Evolutionary conservation across 92 coral and sea anemone genomes (phyloP), one percentile per base, ranked within the genome.

Genomic region (Actinostola sp.): DNA sequence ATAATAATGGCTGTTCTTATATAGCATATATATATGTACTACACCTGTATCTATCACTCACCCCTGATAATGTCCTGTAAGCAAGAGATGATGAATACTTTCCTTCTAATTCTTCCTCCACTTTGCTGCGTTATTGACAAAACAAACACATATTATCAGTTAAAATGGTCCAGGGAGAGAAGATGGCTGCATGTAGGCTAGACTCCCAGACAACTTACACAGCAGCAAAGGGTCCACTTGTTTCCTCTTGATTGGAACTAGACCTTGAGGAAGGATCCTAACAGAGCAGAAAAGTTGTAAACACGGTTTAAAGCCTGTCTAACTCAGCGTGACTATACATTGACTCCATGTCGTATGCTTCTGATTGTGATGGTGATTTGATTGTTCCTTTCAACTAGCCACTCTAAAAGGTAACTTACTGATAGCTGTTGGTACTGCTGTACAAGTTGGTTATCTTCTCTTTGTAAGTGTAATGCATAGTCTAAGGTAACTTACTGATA

Each of bases 81-180:
- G 57, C 58, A 25, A 43, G 10, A 46, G 80, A 61, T 8, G 78
- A 72, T 19, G 70, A 73, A 55, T 73, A 73, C 35, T 73, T 73
- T 5, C 70, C 62, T 41, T 73, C 80, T 4, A 48, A 21, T 7
- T 76, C 74, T 42, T 76, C 82, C 23, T 66, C 65, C 54, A 76
- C 28, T 76, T 76, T 76, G 3, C 74, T 76, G 36, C 36, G 36
- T 24, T 32, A 24, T 36, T 0, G 26, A 39, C 74, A 41, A 19
- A 9, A 64, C 9, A 51, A 46, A 2, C 1, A 67, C 1, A 29
- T 30, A 5, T 9, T 8, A 57, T 8, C n/a, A n/a, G 63, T 19
- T 6, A 19, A 46, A 3, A 13, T 46, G 53, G 7, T 46, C 53
- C 17, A 13, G 19, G 19, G 15, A 36, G 4, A 36, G 42, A 4